Percentiles rank a stretch among this genome's conserved stretches.
These are phyloP conservation scores for Sitophilus oryzae DNA, from an alignment of 1,140 invertebrate genomes.

Conservation along the genomic window DNA sequence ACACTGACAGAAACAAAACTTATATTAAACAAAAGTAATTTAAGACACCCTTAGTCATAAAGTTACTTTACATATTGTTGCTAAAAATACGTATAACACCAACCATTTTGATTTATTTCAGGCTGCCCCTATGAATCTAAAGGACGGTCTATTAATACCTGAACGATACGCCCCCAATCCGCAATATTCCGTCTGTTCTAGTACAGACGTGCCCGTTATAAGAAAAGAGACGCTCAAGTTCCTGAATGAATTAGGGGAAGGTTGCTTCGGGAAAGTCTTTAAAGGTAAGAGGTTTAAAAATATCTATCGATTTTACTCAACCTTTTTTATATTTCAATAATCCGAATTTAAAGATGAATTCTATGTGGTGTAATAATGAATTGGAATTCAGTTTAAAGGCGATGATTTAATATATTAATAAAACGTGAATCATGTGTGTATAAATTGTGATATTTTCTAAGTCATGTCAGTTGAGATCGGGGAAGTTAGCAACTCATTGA, in stretches of 20 bases:
- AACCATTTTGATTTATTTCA: conserved; percentile 23
- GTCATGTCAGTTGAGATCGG: too few species aligned
- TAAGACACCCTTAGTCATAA: too few species aligned
- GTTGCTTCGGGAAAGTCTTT: conserved; percentile 87
- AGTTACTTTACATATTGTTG: too few species aligned
- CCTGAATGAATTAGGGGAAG: conserved; percentile 77
- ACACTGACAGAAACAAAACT: too few species aligned
- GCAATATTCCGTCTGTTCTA: conserved; percentile 58
- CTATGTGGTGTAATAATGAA: too few species aligned
- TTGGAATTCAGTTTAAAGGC: too few species aligned
- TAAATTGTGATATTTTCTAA: too few species aligned
- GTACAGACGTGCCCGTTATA: conserved; percentile 57
- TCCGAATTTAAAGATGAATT: conserved; percentile 3
- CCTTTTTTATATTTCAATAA: neutral
- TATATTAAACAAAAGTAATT: too few species aligned
- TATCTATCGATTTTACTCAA: neutral
- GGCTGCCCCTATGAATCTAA: conserved; percentile 51
- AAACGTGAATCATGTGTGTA: too few species aligned
- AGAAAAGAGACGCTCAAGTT: conserved; percentile 60
- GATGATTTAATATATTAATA: too few species aligned
- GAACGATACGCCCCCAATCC: conserved; percentile 73
- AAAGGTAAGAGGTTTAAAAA: conserved; percentile 60
- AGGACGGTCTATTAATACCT: conserved; percentile 56
- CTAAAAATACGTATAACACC: too few species aligned
- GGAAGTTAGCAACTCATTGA: too few species aligned